Base-by-base conservation (phyloP, 2,888 invertebrate species). In the Cheiracanthium punctorium region DNA sequence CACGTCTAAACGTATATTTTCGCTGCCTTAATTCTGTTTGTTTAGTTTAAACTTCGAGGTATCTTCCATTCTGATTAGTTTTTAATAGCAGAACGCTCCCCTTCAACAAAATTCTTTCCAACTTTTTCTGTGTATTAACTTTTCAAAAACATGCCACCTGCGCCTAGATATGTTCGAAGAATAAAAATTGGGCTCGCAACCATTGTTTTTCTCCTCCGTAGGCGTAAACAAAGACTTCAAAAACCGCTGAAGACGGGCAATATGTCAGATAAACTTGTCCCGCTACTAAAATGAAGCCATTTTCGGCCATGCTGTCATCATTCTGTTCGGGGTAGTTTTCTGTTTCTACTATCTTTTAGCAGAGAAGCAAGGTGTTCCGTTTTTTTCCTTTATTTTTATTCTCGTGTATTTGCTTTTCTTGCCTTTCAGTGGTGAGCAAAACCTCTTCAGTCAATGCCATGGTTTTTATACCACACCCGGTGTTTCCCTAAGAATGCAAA, bases 231-330 rank as follows among this genome's bases (percentile, higher is more conserved):
- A 82, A 84, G 82, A 77, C 82, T 84, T 84, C 82, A 81, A 67
- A 48, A 33, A 64, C 77, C 52, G 14, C 72, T 65, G 64, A 48
- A 65, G 77, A 84, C 65, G 74, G 70, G 74, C 79, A 79, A 52
- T 65, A 58, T 75, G 80, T 86, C 74, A 86, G 85, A 86, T 86
- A 86, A 86, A 74, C 85, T 82, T 82, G 82, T 72, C 82, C 43
- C 76, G 32, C 33, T 24, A 74, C 74, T 52, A 79, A 79, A 85
- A 85, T 85, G 73, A 85, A 85, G 84, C 79, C 84, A 85, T 79
- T 84, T 74, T 85, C 75, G 80, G 85, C 70, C 80, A 41, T 69
- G 77, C 75, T 72, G 75, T 80, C 85, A 85, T 85, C 85, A 80
- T 86, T n/a, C 64, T 80, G 85, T 86, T 86, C 80, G 65, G 75